Evolutionary conservation across 1,140 invertebrate genomes (phyloP), one percentile per base, ranked within the genome.

Genomic region (Cyclargus thomasi): DNA sequence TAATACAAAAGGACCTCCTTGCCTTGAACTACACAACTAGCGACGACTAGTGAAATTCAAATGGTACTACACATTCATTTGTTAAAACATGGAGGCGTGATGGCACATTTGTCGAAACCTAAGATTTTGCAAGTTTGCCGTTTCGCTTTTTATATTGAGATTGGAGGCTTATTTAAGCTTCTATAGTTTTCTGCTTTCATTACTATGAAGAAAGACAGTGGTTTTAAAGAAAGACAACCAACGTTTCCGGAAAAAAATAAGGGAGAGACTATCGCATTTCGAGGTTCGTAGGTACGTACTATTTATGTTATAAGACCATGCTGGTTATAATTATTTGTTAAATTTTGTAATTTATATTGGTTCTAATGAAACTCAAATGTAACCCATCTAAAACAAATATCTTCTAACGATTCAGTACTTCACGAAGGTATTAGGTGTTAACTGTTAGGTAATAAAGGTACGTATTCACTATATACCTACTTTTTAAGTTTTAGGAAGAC

Each of bases 71-170:
- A 69, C 72, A 77, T 84, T 88, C 86, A 88, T 89, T 88, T 89
- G 83, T 90, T 87, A 85, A 8, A 85, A 90, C 84, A 90, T 91
- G 89, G 87, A 86, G 83, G 81, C 85, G 83, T 88, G 82, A 87
- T 85, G 83, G 79, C 76, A 76, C 72, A 79, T 74, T 83, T 83
- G 83, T 88, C 80, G 81, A 78, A 86, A 81, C 75, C 79, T 76
- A 80, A 72, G 70, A 74, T 79, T 82, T 82, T 87, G 85, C 82
- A 80, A 80, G 82, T 86, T 89, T 71, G 78, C 78, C 74, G 77
- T 83, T 86, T 83, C 77, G 75, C 73, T 65, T 70, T 83, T 80
- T 80, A 81, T 68, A 67, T 77, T 70, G 86, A 88, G 70, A 81
- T 84, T 86, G 72, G 65, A 70, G 71, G 67, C 62, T 70, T 79